Conservation (phyloP, 2,888 invertebrate genomes). For the Dyspetes luteomarginatus region DNA sequence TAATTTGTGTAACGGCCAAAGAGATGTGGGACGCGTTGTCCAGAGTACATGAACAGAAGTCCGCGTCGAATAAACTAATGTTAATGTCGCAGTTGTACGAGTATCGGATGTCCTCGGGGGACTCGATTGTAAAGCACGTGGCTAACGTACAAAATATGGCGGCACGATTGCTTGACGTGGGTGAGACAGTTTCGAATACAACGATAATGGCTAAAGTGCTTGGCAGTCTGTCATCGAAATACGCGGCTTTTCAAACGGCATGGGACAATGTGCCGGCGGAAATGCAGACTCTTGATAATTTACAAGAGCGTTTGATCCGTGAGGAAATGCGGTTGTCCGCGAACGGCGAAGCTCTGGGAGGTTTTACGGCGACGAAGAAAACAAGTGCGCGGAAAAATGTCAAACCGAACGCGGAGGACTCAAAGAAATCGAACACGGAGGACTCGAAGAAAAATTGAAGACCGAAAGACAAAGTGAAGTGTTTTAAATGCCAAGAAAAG, state of each 20-base stretch:
- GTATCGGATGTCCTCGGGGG: constrained; percentile 55
- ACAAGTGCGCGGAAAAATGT: neutral
- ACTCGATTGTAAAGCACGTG: constrained; percentile 58
- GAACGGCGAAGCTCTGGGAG: constrained; percentile 14
- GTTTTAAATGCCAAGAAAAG: neutral
- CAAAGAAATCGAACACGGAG: neutral
- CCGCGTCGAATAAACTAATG: constrained; percentile 44
- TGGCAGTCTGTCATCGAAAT: constrained; percentile 52
- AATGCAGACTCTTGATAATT: constrained; percentile 20
- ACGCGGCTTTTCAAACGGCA: constrained; percentile 38
- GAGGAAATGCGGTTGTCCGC: constrained; percentile 24
- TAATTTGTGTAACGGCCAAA: too few species aligned
- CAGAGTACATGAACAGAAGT: constrained; percentile 59
- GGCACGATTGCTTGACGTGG: constrained; percentile 42
- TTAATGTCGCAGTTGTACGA: constrained; percentile 42
- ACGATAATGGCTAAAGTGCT: constrained; percentile 62
- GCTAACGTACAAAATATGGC: constrained; percentile 58
- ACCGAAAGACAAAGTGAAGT: constrained; percentile 5
- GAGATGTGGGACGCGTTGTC: constrained; percentile 62
- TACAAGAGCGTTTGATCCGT: constrained; percentile 31
- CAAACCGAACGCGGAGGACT: too few species aligned
- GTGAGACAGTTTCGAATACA: constrained; percentile 33
- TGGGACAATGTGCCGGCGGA: constrained; percentile 28
- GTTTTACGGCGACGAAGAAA: neutral
- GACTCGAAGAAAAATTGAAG: neutral